Evolutionary conservation across 2,888 invertebrate species (phyloP).

Genomic region (Drosophila kambysellisi): DNA sequence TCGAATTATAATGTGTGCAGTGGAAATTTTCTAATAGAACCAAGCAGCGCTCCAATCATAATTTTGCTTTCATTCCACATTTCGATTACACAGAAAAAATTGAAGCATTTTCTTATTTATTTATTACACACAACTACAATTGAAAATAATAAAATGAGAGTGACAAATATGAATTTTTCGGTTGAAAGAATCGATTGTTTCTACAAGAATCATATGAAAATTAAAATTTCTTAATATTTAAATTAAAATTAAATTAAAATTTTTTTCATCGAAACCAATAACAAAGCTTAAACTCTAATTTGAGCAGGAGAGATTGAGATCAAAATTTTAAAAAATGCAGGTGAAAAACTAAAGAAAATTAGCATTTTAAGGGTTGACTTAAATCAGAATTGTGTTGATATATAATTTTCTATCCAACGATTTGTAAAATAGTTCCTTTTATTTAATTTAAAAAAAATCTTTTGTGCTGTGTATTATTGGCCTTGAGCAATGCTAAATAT

Average conservation of each 20-base stretch:
- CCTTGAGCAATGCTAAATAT: slow-evolving; percentile 30
- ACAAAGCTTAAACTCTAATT: neutral
- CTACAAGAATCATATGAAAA: neutral
- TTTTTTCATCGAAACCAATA: neutral
- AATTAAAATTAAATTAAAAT: no score
- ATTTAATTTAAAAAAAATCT: no score
- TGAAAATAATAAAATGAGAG: neutral
- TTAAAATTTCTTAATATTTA: no score
- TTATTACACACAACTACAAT: neutral
- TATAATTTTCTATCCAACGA: neutral
- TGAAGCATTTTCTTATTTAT: neutral
- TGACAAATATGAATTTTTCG: neutral
- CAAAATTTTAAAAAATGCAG: neutral
- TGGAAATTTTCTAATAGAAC: slow-evolving; percentile 6
- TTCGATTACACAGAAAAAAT: neutral
- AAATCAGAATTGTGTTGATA: neutral
- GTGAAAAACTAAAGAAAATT: neutral
- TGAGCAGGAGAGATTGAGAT: neutral
- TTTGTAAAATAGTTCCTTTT: neutral
- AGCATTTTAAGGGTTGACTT: neutral
- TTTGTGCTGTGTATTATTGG: slow-evolving; percentile 14
- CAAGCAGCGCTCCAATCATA: neutral
- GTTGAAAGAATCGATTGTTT: neutral
- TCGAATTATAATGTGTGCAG: slow-evolving; percentile 2
- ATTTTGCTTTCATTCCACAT: neutral